phyloP scores from a whole-genome alignment of 92 coral and sea anemone genomes.

The Epizoanthus ramosus region DNA sequence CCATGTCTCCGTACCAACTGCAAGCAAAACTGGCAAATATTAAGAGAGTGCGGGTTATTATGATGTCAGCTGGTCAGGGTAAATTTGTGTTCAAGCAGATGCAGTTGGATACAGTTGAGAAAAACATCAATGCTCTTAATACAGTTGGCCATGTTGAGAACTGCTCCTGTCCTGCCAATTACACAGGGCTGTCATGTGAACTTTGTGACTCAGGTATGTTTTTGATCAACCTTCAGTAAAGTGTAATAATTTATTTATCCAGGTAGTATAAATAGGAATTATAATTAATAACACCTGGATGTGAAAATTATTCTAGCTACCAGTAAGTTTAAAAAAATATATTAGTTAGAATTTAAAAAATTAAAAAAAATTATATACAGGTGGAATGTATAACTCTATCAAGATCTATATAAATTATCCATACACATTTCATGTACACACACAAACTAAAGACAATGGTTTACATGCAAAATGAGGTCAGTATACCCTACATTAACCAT shows the following conservation, averaged over 20 bases:
- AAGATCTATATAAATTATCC: too few species aligned
- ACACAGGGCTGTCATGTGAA: constrained; percentile 86
- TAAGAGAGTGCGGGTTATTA: constrained; percentile 39
- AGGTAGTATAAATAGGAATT: not conserved
- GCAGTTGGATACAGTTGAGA: constrained; percentile 61
- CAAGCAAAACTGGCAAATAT: constrained; percentile 75
- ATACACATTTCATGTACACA: too few species aligned
- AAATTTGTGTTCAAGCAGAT: constrained; percentile 36
- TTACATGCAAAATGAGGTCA: too few species aligned
- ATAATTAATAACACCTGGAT: not conserved
- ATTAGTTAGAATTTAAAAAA: too few species aligned
- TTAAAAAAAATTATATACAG: too few species aligned
- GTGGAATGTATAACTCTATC: too few species aligned
- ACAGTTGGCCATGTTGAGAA: constrained; percentile 85
- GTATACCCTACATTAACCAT: too few species aligned
- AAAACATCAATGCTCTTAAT: constrained; percentile 45
- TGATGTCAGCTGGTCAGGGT: constrained; percentile 51
- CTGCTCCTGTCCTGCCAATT: constrained; percentile 79
- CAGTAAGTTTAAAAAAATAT: too few species aligned
- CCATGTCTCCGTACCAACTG: constrained; percentile 62
- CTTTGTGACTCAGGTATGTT: constrained; percentile 78
- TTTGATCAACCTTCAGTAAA: not conserved
- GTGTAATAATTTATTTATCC: too few species aligned
- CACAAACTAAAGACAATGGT: too few species aligned
- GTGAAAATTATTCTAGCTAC: too few species aligned